A percentile compares a stretch with the other conserved stretches of the same genome.
These are phyloP conservation scores for Dicranocentrus wangi DNA, from an alignment of 2,888 invertebrate genomes.

Conservation along the genomic window DNA sequence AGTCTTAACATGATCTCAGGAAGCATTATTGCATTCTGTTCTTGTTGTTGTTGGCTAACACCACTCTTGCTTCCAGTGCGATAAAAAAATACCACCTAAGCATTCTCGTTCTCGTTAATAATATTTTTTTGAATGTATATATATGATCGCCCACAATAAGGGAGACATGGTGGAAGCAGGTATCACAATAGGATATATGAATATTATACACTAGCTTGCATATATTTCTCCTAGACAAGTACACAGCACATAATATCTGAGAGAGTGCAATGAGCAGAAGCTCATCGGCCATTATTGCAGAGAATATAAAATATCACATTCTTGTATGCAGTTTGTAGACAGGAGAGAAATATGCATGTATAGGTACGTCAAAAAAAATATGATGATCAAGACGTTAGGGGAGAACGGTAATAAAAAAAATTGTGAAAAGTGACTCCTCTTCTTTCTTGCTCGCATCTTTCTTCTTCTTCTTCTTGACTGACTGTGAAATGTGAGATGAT, in stretches of 20 bases:
- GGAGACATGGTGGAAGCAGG: too few relatives aligned
- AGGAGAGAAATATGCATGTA: neutral
- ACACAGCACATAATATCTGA: too few relatives aligned
- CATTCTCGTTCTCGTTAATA: too few relatives aligned
- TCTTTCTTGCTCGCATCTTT: neutral
- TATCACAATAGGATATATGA: too few relatives aligned
- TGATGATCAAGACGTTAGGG: neutral
- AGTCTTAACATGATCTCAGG: neutral
- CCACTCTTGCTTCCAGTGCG: too few relatives aligned
- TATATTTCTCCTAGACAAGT: too few relatives aligned
- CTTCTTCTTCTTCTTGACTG: neutral
- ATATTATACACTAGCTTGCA: too few relatives aligned
- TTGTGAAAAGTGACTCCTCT: constrained; percentile 18
- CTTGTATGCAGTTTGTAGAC: neutral
- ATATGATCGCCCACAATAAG: too few relatives aligned
- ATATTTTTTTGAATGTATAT: too few relatives aligned
- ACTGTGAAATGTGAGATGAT: constrained; percentile 32
- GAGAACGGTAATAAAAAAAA: constrained; percentile 2
- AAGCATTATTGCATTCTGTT: neutral
- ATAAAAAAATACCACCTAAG: constrained; percentile 3
- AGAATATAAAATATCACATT: constrained; percentile 38
- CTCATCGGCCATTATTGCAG: constrained; percentile 34
- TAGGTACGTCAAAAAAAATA: neutral
- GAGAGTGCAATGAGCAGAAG: constrained; percentile 49
- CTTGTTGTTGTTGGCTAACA: too few relatives aligned